Percentiles rank a stretch among this genome's conserved stretches.
These are phyloP conservation scores for Syrrhaptes paradoxus DNA, from an alignment of 2,113 vertebrate genomes.

Conservation along the genomic window DNA sequence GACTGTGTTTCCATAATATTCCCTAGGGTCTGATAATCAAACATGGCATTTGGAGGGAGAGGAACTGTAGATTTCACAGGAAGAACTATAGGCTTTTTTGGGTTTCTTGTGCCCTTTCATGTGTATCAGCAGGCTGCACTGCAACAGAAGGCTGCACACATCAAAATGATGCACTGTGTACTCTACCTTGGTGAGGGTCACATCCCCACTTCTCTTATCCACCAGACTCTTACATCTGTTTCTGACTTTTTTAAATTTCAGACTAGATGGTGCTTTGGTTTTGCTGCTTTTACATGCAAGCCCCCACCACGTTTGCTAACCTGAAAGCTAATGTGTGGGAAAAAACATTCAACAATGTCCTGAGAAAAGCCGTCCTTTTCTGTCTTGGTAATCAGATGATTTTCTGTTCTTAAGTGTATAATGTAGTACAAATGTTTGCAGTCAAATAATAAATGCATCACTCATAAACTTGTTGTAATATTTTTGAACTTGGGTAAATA, in stretches of 20 bases:
- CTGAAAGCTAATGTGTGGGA: not conserved
- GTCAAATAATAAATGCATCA: not conserved
- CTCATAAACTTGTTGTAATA: not conserved
- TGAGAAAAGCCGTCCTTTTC: not conserved
- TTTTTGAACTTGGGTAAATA: not conserved
- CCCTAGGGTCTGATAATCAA: not conserved
- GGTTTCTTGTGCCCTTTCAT: slow-evolving; percentile 1
- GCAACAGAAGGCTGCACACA: not conserved
- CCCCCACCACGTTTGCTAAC: not conserved
- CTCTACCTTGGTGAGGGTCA: not conserved
- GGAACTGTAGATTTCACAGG: not conserved
- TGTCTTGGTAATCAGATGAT: not conserved
- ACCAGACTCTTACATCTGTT: not conserved
- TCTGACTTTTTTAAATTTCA: not conserved
- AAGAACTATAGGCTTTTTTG: not conserved
- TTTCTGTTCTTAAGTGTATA: not conserved
- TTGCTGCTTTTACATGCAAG: not conserved
- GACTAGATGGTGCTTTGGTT: not conserved
- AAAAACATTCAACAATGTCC: not conserved
- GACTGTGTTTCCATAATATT: not conserved
- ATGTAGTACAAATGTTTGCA: not conserved
- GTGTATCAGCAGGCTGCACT: not conserved
- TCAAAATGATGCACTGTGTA: not conserved
- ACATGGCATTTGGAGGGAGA: not conserved
- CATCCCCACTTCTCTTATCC: not conserved